A percentile compares a stretch with the other conserved stretches of the same genome.
phyloP scores from a whole-genome alignment of 2,888 invertebrate species.

The Alentia gelatinosa region DNA sequence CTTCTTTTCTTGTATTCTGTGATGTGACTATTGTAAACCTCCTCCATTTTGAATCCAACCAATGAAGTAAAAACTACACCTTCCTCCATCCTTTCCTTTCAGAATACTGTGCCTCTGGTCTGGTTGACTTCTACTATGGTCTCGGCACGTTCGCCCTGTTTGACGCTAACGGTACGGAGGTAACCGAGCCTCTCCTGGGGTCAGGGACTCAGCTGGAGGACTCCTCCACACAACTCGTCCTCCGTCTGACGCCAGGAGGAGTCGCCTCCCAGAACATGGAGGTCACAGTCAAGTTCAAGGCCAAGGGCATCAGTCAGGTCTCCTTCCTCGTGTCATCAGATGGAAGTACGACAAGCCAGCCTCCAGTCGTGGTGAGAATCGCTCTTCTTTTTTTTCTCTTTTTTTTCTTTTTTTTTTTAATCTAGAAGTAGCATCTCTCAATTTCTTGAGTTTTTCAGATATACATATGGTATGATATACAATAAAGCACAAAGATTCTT shows the following conservation, averaged over 20 bases:
- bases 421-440: no score
- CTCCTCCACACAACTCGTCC: background rate
- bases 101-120: background rate
- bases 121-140: constrained; percentile 41
- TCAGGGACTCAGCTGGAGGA: background rate
- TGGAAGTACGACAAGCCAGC: background rate
- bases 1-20: no score
- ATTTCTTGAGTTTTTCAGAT: no score
- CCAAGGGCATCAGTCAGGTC: background rate
- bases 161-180: background rate
- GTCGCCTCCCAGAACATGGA: background rate
- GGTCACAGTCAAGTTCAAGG: constrained; percentile 19
- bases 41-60: no score
- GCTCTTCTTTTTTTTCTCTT: no score
- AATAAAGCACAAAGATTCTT: no score
- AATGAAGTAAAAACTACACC: no score
- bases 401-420: no score
- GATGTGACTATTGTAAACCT: no score
- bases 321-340: background rate
- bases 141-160: constrained; percentile 21
- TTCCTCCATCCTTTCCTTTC: no score
- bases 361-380: constrained; percentile 19
- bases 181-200: background rate
- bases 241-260: background rate
- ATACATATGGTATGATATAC: no score